These are phyloP conservation scores for Schizopygopsis malacanthus DNA, from an alignment of 2,797 vertebrate species.

Conservation along the genomic window DNA sequence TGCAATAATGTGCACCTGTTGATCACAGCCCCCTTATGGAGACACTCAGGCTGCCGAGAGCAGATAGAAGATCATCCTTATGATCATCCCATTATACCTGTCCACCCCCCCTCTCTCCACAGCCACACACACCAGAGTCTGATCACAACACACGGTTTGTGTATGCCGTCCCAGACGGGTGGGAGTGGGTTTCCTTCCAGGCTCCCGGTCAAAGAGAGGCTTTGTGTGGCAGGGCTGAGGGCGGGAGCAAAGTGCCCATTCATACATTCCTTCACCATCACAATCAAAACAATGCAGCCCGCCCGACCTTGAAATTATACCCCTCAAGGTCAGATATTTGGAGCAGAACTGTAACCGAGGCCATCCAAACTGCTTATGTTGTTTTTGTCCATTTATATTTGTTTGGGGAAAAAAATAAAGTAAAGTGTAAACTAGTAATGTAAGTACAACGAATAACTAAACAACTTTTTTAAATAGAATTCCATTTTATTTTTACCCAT, in stretches of 20 bases:
- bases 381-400: not conserved
- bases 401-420: not conserved
- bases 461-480: no score
- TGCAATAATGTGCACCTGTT: conserved; percentile 54
- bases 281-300: conserved; percentile 51
- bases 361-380: not conserved
- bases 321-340: conserved; percentile 25
- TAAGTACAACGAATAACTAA: no score
- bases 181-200: conserved; percentile 55
- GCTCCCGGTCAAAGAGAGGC: conserved; percentile 55
- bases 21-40: conserved; percentile 76
- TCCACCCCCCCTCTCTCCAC: conserved; percentile 2
- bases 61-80: conserved; percentile 51
- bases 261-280: conserved; percentile 52
- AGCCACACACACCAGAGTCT: conserved; percentile 24
- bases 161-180: conserved; percentile 38
- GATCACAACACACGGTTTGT: conserved; percentile 37
- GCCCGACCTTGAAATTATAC: conserved; percentile 34
- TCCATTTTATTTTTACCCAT: not conserved
- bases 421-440: not conserved
- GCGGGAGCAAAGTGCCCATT: conserved; percentile 60
- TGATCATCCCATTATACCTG: conserved; percentile 41
- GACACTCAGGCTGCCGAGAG: conserved; percentile 64
- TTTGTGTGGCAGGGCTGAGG: conserved; percentile 58
- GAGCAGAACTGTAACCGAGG: not conserved